A percentile compares a stretch with the other conserved stretches of the same genome.
phyloP scores from a whole-genome alignment of 2,888 invertebrate genomes.

The Phalera bucephala region DNA sequence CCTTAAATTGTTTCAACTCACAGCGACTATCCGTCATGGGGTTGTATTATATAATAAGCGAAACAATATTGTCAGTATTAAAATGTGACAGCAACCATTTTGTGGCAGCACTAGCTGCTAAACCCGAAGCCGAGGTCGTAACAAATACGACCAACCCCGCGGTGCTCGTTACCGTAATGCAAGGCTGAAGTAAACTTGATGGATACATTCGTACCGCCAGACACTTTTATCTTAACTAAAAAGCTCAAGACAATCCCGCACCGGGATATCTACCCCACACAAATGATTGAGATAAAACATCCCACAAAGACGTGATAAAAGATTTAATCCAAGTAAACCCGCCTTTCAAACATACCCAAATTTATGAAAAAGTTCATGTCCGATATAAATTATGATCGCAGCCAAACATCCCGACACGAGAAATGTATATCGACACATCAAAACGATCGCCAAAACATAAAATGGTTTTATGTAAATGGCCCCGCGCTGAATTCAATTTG shows the following conservation, averaged over 20 bases:
- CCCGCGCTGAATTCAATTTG: constrained; percentile 35
- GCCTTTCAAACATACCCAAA: too few species aligned
- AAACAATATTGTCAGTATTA: constrained; percentile 11
- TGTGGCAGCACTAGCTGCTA: constrained; percentile 25
- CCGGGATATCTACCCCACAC: constrained; percentile 24
- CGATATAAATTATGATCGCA: constrained; percentile 9
- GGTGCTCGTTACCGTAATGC: constrained; percentile 54
- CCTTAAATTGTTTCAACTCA: too few species aligned
- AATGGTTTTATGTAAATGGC: constrained; percentile 35
- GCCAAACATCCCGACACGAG: constrained; percentile 8
- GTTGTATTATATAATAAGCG: too few species aligned
- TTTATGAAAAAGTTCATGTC: not conserved
- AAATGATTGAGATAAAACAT: constrained; percentile 25
- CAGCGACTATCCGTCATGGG: too few species aligned
- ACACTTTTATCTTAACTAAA: constrained; percentile 46
- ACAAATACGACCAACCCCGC: constrained; percentile 25
- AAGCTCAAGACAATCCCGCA: constrained; percentile 28
- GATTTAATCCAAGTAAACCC: too few species aligned
- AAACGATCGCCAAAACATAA: constrained; percentile 28
- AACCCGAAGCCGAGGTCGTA: constrained; percentile 21
- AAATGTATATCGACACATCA: constrained; percentile 16
- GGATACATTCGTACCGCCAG: constrained; percentile 42
- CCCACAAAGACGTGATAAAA: constrained; percentile 12
- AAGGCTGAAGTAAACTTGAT: constrained; percentile 52
- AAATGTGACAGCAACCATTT: constrained; percentile 25